Conservation (phyloP, 2,888 invertebrate species). For the Cataglyphis livida region DNA sequence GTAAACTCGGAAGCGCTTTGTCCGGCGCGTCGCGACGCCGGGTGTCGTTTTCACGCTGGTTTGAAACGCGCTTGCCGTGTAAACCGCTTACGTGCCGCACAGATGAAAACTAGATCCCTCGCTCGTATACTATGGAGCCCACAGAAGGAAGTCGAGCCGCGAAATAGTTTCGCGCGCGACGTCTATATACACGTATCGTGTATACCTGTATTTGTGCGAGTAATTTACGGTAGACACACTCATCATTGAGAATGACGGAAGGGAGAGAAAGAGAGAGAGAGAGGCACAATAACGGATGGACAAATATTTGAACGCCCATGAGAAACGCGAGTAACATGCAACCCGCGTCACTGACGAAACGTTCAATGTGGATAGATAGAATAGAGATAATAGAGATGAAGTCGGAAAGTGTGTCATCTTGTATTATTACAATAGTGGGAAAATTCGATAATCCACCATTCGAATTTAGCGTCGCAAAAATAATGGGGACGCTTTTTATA, state of each 20-base stretch:
- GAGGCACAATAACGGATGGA: slow-evolving; percentile 69
- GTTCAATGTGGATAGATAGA: slow-evolving; percentile 17
- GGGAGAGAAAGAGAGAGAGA: not conserved
- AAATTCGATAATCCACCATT: not conserved
- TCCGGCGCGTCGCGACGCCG: slow-evolving; percentile 61
- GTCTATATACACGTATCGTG: not conserved
- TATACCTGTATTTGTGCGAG: slow-evolving; percentile 21
- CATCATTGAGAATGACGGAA: slow-evolving; percentile 54
- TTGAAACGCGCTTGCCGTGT: slow-evolving; percentile 64
- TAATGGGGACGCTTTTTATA: slow-evolving; percentile 23
- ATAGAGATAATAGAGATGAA: slow-evolving; percentile 14
- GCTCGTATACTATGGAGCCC: not conserved
- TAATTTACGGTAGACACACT: slow-evolving; percentile 39
- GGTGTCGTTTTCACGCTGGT: slow-evolving; percentile 68
- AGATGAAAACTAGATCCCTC: slow-evolving; percentile 51
- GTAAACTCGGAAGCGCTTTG: slow-evolving; percentile 71
- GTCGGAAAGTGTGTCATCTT: not conserved
- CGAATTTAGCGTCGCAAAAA: slow-evolving; percentile 24
- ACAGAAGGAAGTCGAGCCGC: slow-evolving; percentile 21
- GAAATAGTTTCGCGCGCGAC: slow-evolving; percentile 29
- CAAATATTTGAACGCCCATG: slow-evolving; percentile 73
- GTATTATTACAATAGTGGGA: not conserved
- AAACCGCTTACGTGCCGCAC: slow-evolving; percentile 70
- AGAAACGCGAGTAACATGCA: slow-evolving; percentile 62
- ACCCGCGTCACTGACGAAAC: slow-evolving; percentile 61